Base-by-base conservation (phyloP, 2,113 vertebrate species). In the Zosterops borbonicus region DNA sequence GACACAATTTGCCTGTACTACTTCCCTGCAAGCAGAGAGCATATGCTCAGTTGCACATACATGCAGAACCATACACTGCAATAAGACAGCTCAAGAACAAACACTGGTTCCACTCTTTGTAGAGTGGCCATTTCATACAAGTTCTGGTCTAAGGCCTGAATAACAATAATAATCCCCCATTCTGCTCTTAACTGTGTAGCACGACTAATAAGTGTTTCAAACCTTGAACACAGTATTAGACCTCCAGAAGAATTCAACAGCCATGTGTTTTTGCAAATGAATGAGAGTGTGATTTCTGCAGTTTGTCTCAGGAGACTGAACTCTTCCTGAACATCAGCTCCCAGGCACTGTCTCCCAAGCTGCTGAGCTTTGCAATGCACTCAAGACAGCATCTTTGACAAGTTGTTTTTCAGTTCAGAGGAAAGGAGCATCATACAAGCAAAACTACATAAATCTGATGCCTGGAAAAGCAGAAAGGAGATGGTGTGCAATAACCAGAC, bases 1-100 rank as follows among this genome's bases (percentile, higher is more conserved):
- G 21, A 99, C 99, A 95, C 98, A 99, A 95, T 99, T 99, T 33
- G 98, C 99, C 70, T 99, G 98, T 55, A 99, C 99, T 2, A 98
- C 97, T 75, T 99, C 98, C 92, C 99, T 99, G 97, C 47, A 89
- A 68, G 87, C 2, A 79, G 23, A 73, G 62, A 75, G 29, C 50
- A 75, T 18, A 12, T 14, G 28, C 33, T 80, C 52, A 52, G 33
- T 3, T 41, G 75, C 5, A 33, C 5, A 14, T 41, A 33, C 25
- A 24, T 19, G 80, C 41, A 70, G 52, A 53, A 64, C 39, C 71
- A 24, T 7, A 42, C 87, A 27, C n/a, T 25, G 21, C 65, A 75
- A 23, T 12, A 50, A 64, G 22, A 37, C 22, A 67, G 56, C 53
- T 91, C 46, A 49, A 49, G n/a, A 83, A 46, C 25, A 9, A 69